Base-by-base conservation (phyloP, 2,113 vertebrate genomes). In the Cyanocitta stelleri region DNA sequence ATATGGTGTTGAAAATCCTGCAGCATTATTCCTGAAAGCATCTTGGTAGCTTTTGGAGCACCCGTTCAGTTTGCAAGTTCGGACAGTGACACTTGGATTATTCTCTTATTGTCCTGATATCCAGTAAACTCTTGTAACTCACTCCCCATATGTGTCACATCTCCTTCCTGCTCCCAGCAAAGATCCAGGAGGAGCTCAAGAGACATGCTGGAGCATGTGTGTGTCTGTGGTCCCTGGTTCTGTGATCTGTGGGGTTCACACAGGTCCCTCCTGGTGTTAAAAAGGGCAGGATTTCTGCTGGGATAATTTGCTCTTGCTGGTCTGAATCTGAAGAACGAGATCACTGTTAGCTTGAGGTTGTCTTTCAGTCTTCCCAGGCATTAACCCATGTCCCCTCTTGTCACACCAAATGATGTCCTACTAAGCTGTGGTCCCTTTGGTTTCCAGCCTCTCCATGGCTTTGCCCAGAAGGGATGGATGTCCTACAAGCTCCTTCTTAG, bases 381-480 rank as follows among this genome's bases (percentile, higher is more conserved):
- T 6, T 20, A 33, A 16, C 33, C 59, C 58, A 13, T 0, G 0
- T 44, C 21, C 26, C 16, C n/a, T 80, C 27, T 39, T 37, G 35
- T 30, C 35, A 61, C 12, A 21, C 15, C 30, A 41, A 62, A 11
- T 1, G 0, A 11, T 37, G 48, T n/a, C 37, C 39, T 43, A 1
- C 55, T 11, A 2, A 32, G 30, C 56, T 32, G 10, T 4, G 68
- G 7, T 80, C 35, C 27, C 6, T 32, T 55, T 21, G 55, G 9
- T 74, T 87, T 44, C 55, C 66, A 29, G 69, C 26, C 48, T 84
- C 73, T 20, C 52, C 5, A 0, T 32, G 69, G 63, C 75, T 90
- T 59, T 89, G 35, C 43, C 48, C 61, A 24, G 72, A 10, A 84
- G 69, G 66, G 16, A 16, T 6, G 19, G 54, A 18, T 11, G 24